Evolutionary conservation across 2,113 vertebrate species (phyloP).

Genomic region (Alouatta palliata): DNA sequence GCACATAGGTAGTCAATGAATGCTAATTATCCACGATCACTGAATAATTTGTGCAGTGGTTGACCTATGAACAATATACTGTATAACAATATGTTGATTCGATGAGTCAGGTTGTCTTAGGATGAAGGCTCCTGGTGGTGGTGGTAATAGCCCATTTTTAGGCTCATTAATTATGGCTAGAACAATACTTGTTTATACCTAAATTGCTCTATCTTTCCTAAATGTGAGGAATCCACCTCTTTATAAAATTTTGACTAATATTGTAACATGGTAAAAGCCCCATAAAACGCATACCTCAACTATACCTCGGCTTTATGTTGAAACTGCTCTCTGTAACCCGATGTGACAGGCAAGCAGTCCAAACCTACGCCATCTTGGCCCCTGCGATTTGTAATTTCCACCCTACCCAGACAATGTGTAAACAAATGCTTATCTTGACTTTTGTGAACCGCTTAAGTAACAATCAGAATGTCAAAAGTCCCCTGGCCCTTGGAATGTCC

Average conservation of each 20-base stretch:
- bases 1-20: not conserved
- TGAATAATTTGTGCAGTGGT: not conserved
- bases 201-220: not conserved
- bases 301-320: too few relatives aligned
- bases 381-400: too few relatives aligned
- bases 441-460: too few relatives aligned
- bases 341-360: too few relatives aligned
- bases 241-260: constrained; percentile 21
- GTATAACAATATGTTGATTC: not conserved
- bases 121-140: not conserved
- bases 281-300: too few relatives aligned
- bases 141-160: not conserved
- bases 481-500: too few relatives aligned
- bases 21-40: not conserved
- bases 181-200: not conserved
- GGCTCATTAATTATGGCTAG: not conserved
- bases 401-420: too few relatives aligned
- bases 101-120: not conserved
- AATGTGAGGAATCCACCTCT: not conserved
- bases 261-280: too few relatives aligned
- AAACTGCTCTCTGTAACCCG: too few relatives aligned
- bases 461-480: too few relatives aligned
- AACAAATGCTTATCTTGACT: too few relatives aligned
- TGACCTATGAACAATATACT: not conserved
- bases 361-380: too few relatives aligned